Evolutionary conservation across 2,113 vertebrate species (phyloP), one percentile per base, ranked within the genome.

Genomic region (Gallinago paraguaiae): DNA sequence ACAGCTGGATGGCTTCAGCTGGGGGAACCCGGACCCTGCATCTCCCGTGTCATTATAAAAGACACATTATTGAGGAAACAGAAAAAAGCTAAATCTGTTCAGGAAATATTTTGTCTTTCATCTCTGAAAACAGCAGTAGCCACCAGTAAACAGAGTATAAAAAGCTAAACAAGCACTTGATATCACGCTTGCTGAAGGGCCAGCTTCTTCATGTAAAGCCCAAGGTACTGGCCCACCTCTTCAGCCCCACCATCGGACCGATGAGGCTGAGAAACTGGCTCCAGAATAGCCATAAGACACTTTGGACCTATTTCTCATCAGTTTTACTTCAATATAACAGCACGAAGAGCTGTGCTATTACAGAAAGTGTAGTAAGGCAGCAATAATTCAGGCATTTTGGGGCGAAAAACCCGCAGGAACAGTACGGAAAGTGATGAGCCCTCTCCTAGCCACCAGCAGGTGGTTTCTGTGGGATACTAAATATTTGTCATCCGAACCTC

Each of bases 301-400:
- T 86, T 91, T 72, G 80, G 56, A 78, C 57, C 35, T 48, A 39
- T 60, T 78, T 68, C 45, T 75, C 23, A 27, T 56, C 69, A 70
- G 17, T 53, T 89, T 92, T 67, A 65, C 30, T 24, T 39, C 77
- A 78, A 7, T 16, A 10, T 6, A 92, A 94, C 43, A 68, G 3
- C 31, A 76, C 7, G 5, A 74, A 86, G 19, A 68, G 48, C 81
- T 57, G 48, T 77, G 82, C 53, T 41, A 39, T 57, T 67, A 50
- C 33, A 84, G 68, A 4, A 39, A 82, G 12, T 6, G n/a, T 13
- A 86, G 41, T 93, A 95, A 97, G 96, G 96, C 96, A 96, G 93
- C 68, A 78, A 46, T 68, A 75, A 78, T n/a, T 63, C 27, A 80
- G 86, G 92, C 74, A 50, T 87, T 50, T 39, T 27, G 12, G 53